phyloP scores from a whole-genome alignment of 2,888 invertebrate genomes.

The Bhutanitis thaidina region DNA sequence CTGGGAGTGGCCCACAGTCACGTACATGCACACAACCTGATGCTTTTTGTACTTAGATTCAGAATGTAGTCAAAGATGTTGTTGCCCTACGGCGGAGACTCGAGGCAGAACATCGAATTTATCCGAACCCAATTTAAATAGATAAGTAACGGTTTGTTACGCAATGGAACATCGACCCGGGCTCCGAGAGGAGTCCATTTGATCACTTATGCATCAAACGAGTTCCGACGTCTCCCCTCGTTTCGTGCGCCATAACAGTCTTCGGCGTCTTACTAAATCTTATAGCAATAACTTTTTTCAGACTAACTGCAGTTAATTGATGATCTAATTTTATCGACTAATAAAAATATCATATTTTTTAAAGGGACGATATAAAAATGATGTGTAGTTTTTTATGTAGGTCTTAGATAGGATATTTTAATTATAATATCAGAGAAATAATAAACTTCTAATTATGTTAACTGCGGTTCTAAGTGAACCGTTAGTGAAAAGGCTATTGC shows the following conservation, averaged over 20 bases:
- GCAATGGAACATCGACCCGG: slow-evolving; percentile 70
- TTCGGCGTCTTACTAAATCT: slow-evolving; percentile 43
- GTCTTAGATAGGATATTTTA: too few relatives aligned
- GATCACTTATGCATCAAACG: slow-evolving; percentile 73
- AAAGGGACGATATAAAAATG: neutral
- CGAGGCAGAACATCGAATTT: slow-evolving; percentile 50
- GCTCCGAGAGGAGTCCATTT: slow-evolving; percentile 51
- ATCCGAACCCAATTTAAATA: slow-evolving; percentile 70
- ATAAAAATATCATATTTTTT: slow-evolving; percentile 8
- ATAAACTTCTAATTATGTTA: neutral
- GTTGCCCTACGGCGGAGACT: slow-evolving; percentile 33
- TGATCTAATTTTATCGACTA: slow-evolving; percentile 16
- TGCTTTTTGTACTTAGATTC: slow-evolving; percentile 44
- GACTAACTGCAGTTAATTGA: slow-evolving; percentile 36
- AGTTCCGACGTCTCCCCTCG: slow-evolving; percentile 52
- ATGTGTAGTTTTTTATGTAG: neutral
- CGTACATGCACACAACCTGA: slow-evolving; percentile 51
- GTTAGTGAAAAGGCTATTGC: too few relatives aligned
- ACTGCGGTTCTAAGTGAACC: too few relatives aligned
- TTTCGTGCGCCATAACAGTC: slow-evolving; percentile 34
- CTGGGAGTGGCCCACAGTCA: slow-evolving; percentile 45
- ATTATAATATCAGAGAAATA: neutral
- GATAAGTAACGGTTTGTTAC: slow-evolving; percentile 70
- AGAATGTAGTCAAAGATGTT: slow-evolving; percentile 33
- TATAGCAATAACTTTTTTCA: slow-evolving; percentile 50